A percentile compares a stretch with the other conserved stretches of the same genome.
Conservation (phyloP, 2,113 vertebrate genomes). For the Rhagologus leucostigma region DNA sequence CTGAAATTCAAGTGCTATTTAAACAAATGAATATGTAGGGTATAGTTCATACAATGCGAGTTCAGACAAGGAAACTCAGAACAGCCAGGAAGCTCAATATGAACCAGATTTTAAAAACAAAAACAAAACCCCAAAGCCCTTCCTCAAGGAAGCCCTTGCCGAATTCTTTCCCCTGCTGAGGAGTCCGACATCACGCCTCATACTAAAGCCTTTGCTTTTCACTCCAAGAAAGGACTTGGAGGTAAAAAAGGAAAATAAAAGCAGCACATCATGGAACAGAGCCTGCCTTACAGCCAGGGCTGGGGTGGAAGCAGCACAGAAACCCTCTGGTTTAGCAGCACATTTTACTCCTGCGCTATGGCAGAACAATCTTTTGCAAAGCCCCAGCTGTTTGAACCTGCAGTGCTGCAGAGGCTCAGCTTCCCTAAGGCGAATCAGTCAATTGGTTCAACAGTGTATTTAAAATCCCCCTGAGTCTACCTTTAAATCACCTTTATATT, state of each 20-base stretch:
- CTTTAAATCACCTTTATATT: slow-evolving; percentile 46
- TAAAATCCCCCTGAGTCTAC: slow-evolving; percentile 1
- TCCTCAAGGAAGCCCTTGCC: slow-evolving; percentile 47
- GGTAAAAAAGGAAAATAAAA: background rate
- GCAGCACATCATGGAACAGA: slow-evolving; percentile 10
- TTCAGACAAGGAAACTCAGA: slow-evolving; percentile 55
- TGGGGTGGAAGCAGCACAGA: background rate
- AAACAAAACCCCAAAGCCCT: slow-evolving; percentile 56
- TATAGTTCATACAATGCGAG: slow-evolving; percentile 13
- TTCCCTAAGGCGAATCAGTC: slow-evolving; percentile 12
- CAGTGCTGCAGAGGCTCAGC: background rate
- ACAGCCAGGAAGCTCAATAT: slow-evolving; percentile 42
- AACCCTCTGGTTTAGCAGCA: slow-evolving; percentile 6
- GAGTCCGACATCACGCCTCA: slow-evolving; percentile 40
- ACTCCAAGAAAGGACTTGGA: slow-evolving; percentile 29
- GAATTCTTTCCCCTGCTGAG: slow-evolving; percentile 50
- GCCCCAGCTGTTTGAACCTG: background rate
- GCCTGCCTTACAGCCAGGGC: slow-evolving; percentile 11
- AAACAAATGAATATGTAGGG: slow-evolving; percentile 40
- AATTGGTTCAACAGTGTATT: slow-evolving; percentile 34
- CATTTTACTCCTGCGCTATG: background rate
- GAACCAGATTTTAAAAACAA: slow-evolving; percentile 58
- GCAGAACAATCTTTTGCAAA: slow-evolving; percentile 20
- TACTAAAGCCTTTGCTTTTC: slow-evolving; percentile 9
- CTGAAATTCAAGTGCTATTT: slow-evolving; percentile 42